Percentiles rank a stretch among this genome's conserved stretches.
Conservation (phyloP, 2,888 invertebrate species). For the Ochropacha duplaris region DNA sequence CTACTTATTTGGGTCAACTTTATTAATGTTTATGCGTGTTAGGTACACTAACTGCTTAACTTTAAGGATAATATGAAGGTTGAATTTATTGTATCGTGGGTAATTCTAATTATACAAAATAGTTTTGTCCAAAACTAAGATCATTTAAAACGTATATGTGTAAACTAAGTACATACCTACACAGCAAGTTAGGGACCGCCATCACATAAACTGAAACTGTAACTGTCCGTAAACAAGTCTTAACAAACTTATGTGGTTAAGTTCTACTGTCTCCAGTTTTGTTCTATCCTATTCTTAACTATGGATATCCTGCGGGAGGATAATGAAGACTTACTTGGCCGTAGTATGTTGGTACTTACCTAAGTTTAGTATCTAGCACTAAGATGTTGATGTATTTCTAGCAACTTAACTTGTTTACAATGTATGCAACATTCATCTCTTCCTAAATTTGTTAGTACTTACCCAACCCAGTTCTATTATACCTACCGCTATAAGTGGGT, state of each 20-base stretch:
- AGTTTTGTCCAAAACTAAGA: slow-evolving; percentile 51
- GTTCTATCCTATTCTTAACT: slow-evolving; percentile 57
- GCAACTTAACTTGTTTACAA: not conserved
- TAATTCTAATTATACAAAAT: slow-evolving; percentile 42
- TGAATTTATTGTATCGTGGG: slow-evolving; percentile 9
- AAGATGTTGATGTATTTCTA: too few species aligned
- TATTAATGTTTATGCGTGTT: not conserved
- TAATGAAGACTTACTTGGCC: slow-evolving; percentile 22
- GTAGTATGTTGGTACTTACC: not conserved
- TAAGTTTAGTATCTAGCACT: too few species aligned
- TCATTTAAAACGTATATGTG: slow-evolving; percentile 56
- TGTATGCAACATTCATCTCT: too few species aligned
- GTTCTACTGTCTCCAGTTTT: slow-evolving; percentile 50
- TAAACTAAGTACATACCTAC: slow-evolving; percentile 42
- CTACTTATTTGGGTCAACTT: not conserved
- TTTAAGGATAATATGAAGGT: not conserved
- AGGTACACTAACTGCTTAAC: not conserved
- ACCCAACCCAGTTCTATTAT: too few species aligned
- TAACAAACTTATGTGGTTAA: slow-evolving; percentile 69
- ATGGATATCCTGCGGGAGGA: slow-evolving; percentile 51
- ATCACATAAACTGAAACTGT: slow-evolving; percentile 70
- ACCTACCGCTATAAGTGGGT: not conserved
- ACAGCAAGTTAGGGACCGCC: slow-evolving; percentile 56
- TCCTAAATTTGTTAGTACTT: too few species aligned
- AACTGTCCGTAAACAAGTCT: slow-evolving; percentile 72